Evolutionary conservation across 2,797 vertebrate genomes (phyloP).

Genomic region (Anabas testudineus): DNA sequence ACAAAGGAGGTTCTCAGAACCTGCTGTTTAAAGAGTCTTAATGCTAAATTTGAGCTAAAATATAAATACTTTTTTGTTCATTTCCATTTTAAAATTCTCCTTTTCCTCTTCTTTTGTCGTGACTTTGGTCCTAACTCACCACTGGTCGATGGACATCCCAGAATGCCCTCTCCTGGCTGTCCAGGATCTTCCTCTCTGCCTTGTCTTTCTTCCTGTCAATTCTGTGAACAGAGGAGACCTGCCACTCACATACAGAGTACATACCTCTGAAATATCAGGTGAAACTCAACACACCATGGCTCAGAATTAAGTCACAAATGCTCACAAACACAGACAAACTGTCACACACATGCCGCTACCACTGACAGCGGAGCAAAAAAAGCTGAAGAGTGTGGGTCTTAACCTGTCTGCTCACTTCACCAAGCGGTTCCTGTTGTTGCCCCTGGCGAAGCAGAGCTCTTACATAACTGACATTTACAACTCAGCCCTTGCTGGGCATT

Average conservation of each 20-base stretch:
- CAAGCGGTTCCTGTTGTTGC: constrained; percentile 31
- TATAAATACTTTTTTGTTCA: not conserved
- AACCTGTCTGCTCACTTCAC: constrained; percentile 55
- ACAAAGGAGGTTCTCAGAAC: constrained; percentile 30
- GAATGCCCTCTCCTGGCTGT: constrained; percentile 97
- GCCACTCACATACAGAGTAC: not conserved
- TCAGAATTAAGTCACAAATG: not conserved
- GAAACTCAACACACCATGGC: constrained; percentile 10
- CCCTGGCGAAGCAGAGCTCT: constrained; percentile 42
- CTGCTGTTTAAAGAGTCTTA: constrained; percentile 26
- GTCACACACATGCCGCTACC: not conserved
- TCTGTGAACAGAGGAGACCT: constrained; percentile 77
- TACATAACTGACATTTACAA: constrained; percentile 74
- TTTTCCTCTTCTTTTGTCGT: not conserved
- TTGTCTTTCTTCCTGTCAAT: constrained; percentile 98
- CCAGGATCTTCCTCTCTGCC: constrained; percentile 96
- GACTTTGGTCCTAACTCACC: constrained; percentile 80
- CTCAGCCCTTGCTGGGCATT: constrained; percentile 15
- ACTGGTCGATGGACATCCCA: constrained; percentile 98
- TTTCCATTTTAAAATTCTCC: constrained; percentile 18
- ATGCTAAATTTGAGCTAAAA: constrained; percentile 8
- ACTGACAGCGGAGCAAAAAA: constrained; percentile 35
- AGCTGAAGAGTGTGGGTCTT: constrained; percentile 37
- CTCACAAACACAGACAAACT: not conserved
- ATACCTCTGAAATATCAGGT: constrained; percentile 23